Evolutionary conservation across 2,797 vertebrate species (phyloP).

Genomic region (Emydoidea blandingii): DNA sequence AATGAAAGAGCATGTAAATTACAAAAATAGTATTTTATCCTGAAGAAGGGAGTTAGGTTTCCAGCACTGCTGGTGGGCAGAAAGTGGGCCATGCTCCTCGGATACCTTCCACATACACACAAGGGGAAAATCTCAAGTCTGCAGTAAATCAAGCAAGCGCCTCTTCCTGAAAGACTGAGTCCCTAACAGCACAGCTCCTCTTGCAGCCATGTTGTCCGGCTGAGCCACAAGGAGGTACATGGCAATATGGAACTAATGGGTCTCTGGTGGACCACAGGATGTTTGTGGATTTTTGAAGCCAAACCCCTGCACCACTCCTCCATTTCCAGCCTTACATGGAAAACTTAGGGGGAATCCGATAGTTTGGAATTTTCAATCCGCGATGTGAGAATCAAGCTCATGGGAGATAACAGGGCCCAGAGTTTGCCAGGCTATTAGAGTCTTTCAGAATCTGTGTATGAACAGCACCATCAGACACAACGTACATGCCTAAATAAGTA

Average conservation of each 20-base stretch:
- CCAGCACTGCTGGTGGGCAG: neutral
- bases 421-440: neutral
- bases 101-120: neutral
- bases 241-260: neutral
- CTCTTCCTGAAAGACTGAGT: neutral
- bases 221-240: neutral
- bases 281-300: neutral
- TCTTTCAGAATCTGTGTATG: neutral
- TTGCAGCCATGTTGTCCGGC: neutral
- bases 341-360: neutral
- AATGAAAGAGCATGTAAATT: neutral
- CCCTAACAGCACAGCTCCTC: neutral
- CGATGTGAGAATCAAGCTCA: neutral
- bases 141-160: neutral
- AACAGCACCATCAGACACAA: rapidly evolving
- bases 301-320: neutral
- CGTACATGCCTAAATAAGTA: neutral
- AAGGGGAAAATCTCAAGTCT: rapidly evolving
- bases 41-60: neutral
- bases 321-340: slow-evolving; percentile 33
- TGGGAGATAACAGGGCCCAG: neutral
- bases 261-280: neutral
- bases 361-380: neutral
- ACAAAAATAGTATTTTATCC: neutral
- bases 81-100: neutral